Percentiles rank a stretch among this genome's conserved stretches.
These are phyloP conservation scores for Drosophila burlai DNA, from an alignment of 1,140 invertebrate genomes.

Conservation along the genomic window DNA sequence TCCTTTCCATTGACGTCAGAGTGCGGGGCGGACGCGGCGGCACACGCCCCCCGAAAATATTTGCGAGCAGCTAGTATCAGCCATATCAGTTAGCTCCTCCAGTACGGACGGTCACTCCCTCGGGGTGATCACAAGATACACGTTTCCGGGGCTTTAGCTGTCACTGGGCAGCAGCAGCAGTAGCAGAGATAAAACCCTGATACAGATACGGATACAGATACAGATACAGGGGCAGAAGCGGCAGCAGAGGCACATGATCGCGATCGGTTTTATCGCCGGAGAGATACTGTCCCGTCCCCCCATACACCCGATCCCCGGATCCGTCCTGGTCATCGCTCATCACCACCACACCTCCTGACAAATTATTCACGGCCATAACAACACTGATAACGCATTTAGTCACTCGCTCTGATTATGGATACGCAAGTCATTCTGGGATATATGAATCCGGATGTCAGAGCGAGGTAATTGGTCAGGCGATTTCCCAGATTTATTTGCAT, in stretches of 20 bases:
- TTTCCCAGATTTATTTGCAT: constrained; percentile 21
- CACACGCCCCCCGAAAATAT: constrained; percentile 24
- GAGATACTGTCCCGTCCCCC: constrained; percentile 1
- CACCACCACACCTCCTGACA: constrained; percentile 4
- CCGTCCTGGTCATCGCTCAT: not conserved
- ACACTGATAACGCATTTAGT: constrained; percentile 34
- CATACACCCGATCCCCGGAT: constrained; percentile 1
- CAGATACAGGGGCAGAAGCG: constrained; percentile 16
- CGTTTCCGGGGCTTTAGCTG: constrained; percentile 48
- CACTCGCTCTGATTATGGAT: constrained; percentile 15
- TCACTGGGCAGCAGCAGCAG: constrained; percentile 20
- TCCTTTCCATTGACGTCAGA: constrained; percentile 39
- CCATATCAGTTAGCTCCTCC: constrained; percentile 23
- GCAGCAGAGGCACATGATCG: constrained; percentile 31
- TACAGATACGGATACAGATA: constrained; percentile 28
- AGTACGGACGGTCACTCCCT: constrained; percentile 13
- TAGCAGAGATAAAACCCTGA: constrained; percentile 24
- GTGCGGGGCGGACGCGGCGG: too few species aligned
- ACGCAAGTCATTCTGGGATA: constrained; percentile 41
- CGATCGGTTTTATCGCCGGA: constrained; percentile 22
- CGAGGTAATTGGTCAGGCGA: constrained; percentile 24
- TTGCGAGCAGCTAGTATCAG: constrained; percentile 12
- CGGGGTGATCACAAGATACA: constrained; percentile 41
- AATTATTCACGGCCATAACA: constrained; percentile 22
- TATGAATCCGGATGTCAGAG: constrained; percentile 32